These are phyloP conservation scores for Gymnodraco acuticeps DNA, from an alignment of 2,797 vertebrate species.

Conservation along the genomic window DNA sequence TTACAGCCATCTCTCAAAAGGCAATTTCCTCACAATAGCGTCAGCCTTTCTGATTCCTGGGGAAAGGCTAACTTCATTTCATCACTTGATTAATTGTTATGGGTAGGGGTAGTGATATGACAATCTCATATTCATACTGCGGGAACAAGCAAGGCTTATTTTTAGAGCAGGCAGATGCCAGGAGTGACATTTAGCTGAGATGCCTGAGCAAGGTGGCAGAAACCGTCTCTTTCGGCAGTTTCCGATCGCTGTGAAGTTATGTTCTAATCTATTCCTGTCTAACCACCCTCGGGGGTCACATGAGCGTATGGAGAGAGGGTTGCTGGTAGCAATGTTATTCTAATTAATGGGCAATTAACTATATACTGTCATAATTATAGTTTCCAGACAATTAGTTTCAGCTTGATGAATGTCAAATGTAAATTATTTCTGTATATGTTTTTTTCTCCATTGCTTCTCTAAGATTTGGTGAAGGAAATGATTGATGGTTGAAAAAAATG, in stretches of 20 bases:
- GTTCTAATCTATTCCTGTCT: conserved; percentile 38
- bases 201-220: conserved; percentile 50
- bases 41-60: conserved; percentile 65
- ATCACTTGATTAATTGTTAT: conserved; percentile 82
- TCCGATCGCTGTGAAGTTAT: conserved; percentile 50
- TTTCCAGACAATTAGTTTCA: conserved; percentile 50
- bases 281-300: conserved; percentile 35
- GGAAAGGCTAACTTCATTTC: conserved; percentile 73
- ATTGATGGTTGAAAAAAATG: neutral
- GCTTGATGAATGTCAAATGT: conserved; percentile 44
- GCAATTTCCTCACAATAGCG: conserved; percentile 72
- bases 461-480: neutral
- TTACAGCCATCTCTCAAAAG: conserved; percentile 71
- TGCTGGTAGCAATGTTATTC: conserved; percentile 24
- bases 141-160: conserved; percentile 69
- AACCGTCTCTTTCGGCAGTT: conserved; percentile 37
- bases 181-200: conserved; percentile 62
- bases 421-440: neutral
- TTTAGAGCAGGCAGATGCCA: conserved; percentile 73
- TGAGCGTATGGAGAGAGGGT: neutral
- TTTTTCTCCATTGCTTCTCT: neutral
- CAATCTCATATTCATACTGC: conserved; percentile 75
- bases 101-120: conserved; percentile 75
- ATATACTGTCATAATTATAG: conserved; percentile 45
- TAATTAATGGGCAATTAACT: conserved; percentile 64